These are phyloP conservation scores for Acanthopagrus latus DNA, from an alignment of 2,797 vertebrate genomes.

Conservation along the genomic window DNA sequence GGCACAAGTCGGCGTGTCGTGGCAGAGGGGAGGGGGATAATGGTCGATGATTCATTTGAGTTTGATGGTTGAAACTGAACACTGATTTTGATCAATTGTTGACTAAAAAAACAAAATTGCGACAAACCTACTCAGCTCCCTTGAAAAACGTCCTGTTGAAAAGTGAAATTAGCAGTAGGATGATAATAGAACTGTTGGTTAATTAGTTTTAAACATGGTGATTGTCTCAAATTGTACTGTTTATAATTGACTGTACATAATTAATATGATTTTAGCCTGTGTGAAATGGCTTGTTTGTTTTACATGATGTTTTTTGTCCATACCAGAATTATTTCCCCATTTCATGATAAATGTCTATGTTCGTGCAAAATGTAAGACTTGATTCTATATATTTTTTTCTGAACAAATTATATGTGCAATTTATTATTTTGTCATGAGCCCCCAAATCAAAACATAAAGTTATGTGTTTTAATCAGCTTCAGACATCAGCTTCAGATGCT, in stretches of 20 bases:
- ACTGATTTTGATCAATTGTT: no score
- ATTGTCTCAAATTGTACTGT: neutral
- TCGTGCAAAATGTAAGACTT: neutral
- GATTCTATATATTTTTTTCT: neutral
- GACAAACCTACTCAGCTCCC: slow-evolving; percentile 4
- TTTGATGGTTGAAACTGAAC: no score
- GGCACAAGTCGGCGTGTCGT: no score
- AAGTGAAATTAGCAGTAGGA: neutral
- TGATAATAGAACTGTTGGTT: neutral
- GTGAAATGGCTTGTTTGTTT: neutral
- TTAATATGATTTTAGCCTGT: neutral
- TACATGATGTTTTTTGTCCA: neutral
- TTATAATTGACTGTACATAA: neutral
- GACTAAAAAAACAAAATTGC: no score
- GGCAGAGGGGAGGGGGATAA: no score
- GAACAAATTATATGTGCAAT: neutral
- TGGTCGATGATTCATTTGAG: no score
- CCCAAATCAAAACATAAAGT: slow-evolving; percentile 4
- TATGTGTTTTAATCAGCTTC: neutral
- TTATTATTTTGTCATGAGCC: neutral
- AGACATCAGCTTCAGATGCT: slow-evolving; percentile 13
- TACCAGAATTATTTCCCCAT: neutral
- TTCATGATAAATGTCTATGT: neutral
- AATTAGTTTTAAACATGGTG: neutral
- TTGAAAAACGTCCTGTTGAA: neutral